Evolutionary conservation across 2,113 vertebrate genomes (phyloP).

Genomic region (Bagarius yarrelli): DNA sequence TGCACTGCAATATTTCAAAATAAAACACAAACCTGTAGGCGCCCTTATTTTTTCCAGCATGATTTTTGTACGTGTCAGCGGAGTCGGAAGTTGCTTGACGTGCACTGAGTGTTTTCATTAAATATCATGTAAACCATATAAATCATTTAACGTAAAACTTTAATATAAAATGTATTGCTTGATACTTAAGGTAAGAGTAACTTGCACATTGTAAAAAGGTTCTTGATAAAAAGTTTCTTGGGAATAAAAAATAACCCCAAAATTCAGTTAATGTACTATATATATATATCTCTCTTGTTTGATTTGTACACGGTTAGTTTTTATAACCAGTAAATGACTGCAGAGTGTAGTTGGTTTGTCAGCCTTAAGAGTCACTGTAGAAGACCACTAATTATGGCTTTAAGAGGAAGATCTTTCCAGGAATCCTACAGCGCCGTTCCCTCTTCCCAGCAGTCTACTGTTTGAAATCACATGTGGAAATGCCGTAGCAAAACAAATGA

Average conservation of each 20-base stretch:
- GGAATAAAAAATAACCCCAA: neutral
- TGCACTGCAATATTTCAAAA: no score
- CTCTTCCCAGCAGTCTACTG: slow-evolving; percentile 64
- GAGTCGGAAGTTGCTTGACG: no score
- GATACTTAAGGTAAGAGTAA: no score
- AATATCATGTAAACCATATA: no score
- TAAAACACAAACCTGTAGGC: no score
- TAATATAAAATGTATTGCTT: no score
- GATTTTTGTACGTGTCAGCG: no score
- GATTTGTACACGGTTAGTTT: slow-evolving; percentile 12
- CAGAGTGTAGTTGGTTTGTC: slow-evolving; percentile 40
- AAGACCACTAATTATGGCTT: slow-evolving; percentile 67
- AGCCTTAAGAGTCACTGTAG: slow-evolving; percentile 57
- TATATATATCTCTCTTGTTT: neutral
- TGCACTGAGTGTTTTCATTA: no score
- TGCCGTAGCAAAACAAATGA: slow-evolving; percentile 52
- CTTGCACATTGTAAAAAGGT: no score
- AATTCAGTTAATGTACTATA: neutral
- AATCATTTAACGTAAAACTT: no score
- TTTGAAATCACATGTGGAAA: slow-evolving; percentile 63
- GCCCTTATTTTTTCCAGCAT: no score
- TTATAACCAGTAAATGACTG: slow-evolving; percentile 20
- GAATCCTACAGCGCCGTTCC: slow-evolving; percentile 64
- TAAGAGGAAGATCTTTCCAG: slow-evolving; percentile 65
- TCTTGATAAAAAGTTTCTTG: neutral